These are phyloP conservation scores for Watsonalla cultraria DNA, from an alignment of 2,888 invertebrate genomes.

Conservation along the genomic window DNA sequence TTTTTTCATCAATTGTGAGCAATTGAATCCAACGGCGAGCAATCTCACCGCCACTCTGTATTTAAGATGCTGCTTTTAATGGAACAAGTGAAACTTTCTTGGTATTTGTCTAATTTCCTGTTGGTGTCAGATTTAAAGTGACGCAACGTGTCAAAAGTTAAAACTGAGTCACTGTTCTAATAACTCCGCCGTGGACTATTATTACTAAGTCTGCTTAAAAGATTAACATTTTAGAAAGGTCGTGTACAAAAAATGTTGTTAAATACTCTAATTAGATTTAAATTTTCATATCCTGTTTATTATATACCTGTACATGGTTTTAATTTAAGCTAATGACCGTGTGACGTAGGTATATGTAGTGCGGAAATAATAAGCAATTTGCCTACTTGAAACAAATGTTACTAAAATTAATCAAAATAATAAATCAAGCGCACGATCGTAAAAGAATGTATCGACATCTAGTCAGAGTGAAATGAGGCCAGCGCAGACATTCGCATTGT, in stretches of 20 bases:
- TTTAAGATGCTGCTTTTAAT: constrained; percentile 16
- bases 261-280: background rate
- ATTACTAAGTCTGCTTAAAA: background rate
- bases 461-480: background rate
- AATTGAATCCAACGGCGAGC: constrained; percentile 31
- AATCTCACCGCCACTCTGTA: constrained; percentile 26
- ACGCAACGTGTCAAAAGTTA: constrained; percentile 29
- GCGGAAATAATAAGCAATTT: constrained; percentile 2
- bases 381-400: background rate
- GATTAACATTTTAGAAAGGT: no score
- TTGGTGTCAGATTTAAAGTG: constrained; percentile 35
- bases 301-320: background rate
- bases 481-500: background rate
- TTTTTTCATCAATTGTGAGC: constrained; percentile 39
- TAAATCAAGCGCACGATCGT: background rate
- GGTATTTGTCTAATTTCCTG: constrained; percentile 61
- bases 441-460: background rate
- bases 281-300: background rate
- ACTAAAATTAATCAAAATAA: background rate
- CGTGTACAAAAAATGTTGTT: background rate
- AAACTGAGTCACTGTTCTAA: constrained; percentile 29
- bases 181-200: background rate
- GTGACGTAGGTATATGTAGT: background rate
- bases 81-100: constrained; percentile 26
- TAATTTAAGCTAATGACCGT: background rate